A percentile compares a stretch with the other conserved stretches of the same genome.
phyloP scores from a whole-genome alignment of 2,113 vertebrate species.

The Trachemys scripta region DNA sequence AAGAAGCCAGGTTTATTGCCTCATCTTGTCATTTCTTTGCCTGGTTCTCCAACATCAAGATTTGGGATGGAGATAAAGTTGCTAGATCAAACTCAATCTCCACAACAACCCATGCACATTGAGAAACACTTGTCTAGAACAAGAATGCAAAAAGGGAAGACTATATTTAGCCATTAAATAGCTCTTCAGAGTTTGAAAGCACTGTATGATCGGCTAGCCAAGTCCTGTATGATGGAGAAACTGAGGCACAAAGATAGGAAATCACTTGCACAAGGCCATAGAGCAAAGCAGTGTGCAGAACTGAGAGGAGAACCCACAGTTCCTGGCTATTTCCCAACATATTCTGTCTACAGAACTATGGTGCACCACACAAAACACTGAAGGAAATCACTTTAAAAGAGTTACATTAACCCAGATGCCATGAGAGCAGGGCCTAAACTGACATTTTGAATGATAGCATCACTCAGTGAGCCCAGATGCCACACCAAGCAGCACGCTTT shows the following conservation, averaged over 20 bases:
- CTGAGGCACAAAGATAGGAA: not conserved
- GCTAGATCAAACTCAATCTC: too few relatives aligned
- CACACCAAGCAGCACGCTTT: not conserved
- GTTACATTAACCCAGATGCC: not conserved
- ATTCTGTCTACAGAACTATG: not conserved
- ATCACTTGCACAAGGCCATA: not conserved
- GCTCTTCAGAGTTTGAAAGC: not conserved
- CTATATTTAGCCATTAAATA: too few relatives aligned
- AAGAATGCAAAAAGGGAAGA: not conserved
- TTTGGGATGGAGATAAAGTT: not conserved
- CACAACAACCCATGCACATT: too few relatives aligned
- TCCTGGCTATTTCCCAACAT: not conserved
- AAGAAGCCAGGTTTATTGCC: not conserved
- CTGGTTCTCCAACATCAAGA: not conserved
- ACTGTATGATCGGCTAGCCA: not conserved
- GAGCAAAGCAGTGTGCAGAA: not conserved
- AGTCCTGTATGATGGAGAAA: not conserved
- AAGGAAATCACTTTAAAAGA: not conserved
- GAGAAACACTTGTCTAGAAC: not conserved
- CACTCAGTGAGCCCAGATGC: too few relatives aligned
- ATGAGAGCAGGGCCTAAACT: not conserved
- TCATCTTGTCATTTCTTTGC: not conserved
- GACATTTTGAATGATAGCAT: not conserved
- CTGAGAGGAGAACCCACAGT: not conserved
- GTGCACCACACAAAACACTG: not conserved